Conservation (phyloP, 2,113 vertebrate species). For the Pelobates fuscus region DNA sequence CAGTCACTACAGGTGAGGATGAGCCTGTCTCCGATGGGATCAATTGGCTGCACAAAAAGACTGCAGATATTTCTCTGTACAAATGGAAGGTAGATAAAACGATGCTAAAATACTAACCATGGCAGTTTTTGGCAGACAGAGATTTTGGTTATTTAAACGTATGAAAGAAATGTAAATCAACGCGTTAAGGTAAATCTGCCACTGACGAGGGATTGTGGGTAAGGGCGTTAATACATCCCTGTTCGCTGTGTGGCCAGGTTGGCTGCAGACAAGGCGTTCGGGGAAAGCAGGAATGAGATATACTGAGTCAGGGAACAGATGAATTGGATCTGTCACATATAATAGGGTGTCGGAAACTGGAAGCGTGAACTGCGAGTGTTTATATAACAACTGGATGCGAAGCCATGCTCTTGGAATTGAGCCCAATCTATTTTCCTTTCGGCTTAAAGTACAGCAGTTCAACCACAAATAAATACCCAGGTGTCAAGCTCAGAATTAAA, state of each 20-base stretch:
- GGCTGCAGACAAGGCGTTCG: conserved; percentile 2
- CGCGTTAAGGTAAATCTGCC: no score
- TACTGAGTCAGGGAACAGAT: conserved; percentile 41
- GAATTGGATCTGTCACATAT: conserved; percentile 48
- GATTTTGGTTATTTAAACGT: no score
- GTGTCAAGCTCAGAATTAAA: conserved; percentile 17
- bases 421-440: conserved; percentile 34
- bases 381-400: conserved; percentile 44
- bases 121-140: neutral
- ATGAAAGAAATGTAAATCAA: no score
- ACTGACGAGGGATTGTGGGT: conserved; percentile 43
- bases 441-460: conserved; percentile 22
- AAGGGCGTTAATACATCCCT: conserved; percentile 1
- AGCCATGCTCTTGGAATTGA: conserved; percentile 15
- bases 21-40: no score
- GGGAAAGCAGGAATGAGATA: conserved; percentile 26
- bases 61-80: no score
- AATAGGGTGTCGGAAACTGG: conserved; percentile 48
- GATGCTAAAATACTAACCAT: no score
- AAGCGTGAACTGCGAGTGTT: conserved; percentile 39
- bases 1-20: no score
- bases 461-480: conserved; percentile 34
- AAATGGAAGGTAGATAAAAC: no score
- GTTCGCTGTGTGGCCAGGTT: neutral
- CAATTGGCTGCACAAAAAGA: no score